Conservation (phyloP, 2,888 invertebrate genomes). For the Hybos culiciformis region DNA sequence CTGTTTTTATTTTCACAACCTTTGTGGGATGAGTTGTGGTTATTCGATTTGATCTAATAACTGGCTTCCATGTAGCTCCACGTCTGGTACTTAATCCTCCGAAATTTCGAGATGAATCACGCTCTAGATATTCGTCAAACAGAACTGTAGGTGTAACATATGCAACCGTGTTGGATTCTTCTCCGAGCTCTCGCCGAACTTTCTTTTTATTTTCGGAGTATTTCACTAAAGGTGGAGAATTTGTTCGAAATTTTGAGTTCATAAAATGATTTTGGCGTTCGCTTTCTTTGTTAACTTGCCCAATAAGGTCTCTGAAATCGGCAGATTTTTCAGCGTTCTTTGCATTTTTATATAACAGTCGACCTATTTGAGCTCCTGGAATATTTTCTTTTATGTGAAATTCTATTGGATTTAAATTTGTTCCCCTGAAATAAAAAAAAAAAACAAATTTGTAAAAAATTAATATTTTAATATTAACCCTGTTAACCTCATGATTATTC, state of each 20-base stretch:
- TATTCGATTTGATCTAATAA: not conserved
- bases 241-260: constrained; percentile 12
- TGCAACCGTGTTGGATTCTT: constrained; percentile 3
- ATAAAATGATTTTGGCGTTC: constrained; percentile 13
- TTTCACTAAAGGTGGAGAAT: constrained; percentile 7
- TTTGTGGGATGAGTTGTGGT: not conserved
- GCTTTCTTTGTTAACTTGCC: constrained; percentile 7
- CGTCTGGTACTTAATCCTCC: constrained; percentile 5
- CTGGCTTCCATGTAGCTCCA: constrained; percentile 10
- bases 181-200: constrained; percentile 3
- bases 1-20: too few relatives aligned
- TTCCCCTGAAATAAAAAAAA: constrained; percentile 41
- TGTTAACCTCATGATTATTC: constrained; percentile 45
- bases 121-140: constrained; percentile 2
- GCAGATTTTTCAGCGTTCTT: constrained; percentile 21
- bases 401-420: constrained; percentile 52
- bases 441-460: constrained; percentile 2
- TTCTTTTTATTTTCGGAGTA: not conserved
- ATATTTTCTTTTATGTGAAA: constrained; percentile 66
- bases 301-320: constrained; percentile 10
- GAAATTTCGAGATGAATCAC: not conserved
- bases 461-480: constrained; percentile 34
- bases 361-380: constrained; percentile 58
- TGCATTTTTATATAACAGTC: constrained; percentile 44
- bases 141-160: constrained; percentile 2